Base-by-base conservation (phyloP, 2,113 vertebrate genomes). In the Conger conger region DNA sequence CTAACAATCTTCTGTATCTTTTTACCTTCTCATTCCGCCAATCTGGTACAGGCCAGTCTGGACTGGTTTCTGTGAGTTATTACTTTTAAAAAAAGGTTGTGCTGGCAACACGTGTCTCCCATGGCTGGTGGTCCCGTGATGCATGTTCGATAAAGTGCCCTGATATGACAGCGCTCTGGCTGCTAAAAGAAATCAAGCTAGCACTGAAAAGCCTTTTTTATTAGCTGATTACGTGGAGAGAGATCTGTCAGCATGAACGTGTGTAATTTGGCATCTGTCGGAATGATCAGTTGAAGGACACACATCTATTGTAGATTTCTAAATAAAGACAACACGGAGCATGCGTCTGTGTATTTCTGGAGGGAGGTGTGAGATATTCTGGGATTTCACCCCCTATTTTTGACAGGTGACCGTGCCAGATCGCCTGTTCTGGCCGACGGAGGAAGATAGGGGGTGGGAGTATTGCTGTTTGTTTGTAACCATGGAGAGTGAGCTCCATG, bases 391-490 rank as follows among this genome's bases (percentile, higher is more conserved):
- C 86, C 38, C 86, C 93, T 92, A 90, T 92, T 94, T 91, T 88
- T 92, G 92, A 90, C 88, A 84, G 88, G 90, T 92, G 92, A 93
- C 84, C 83, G 86, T 68, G 87, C 83, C 85, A 82, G 85, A 82
- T 86, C 45, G 73, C 84, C 82, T 45, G 83, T 89, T 87, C 81
- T 60, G 36, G 82, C n/a, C 83, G 27, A 42, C 42, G 42, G 76
- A 81, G 42, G 57, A 30, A 81, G 82, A 83, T 82, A 42, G 82
- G 79, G 73, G 76, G 60, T 40, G 30, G 50, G 54, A 80, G 57
- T 86, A 83, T 86, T 81, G 82, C 68, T 92, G 83, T 90, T 92
- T 92, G 92, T 93, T 94, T 93, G 94, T 94, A 92, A 89, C 95
- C 93, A 94, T 92, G 92, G 93, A 82, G 93, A 95, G 93, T 84